Percentiles rank a stretch among this genome's conserved stretches.
These are phyloP conservation scores for Temnothorax ravouxi DNA, from an alignment of 2,888 invertebrate species.

Conservation along the genomic window DNA sequence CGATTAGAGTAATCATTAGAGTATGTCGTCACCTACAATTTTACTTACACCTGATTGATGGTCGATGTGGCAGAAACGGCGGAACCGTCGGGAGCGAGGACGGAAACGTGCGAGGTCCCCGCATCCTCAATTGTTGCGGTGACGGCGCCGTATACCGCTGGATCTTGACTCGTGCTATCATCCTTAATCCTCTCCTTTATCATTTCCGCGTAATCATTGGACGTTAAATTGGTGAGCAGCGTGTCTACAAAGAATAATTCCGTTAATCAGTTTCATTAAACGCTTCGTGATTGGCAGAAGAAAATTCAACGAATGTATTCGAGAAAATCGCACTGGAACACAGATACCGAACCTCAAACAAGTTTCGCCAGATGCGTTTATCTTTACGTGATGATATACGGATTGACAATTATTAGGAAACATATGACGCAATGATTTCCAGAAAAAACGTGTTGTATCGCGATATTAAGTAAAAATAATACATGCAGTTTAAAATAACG, in stretches of 20 bases:
- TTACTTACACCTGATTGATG: constrained; percentile 91
- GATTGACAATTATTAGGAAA: neutral
- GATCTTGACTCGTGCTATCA: constrained; percentile 89
- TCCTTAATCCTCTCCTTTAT: constrained; percentile 90
- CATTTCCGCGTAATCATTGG: constrained; percentile 88
- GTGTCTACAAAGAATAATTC: constrained; percentile 67
- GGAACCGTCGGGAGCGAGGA: constrained; percentile 94
- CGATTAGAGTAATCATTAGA: constrained; percentile 3
- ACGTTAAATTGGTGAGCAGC: constrained; percentile 88
- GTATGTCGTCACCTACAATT: neutral
- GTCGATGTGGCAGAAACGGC: constrained; percentile 97
- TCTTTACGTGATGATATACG: neutral
- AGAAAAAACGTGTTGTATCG: neutral
- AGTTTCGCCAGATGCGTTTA: neutral
- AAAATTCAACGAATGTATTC: neutral
- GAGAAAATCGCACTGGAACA: neutral
- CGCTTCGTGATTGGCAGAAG: neutral
- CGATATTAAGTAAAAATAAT: neutral
- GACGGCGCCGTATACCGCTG: constrained; percentile 90
- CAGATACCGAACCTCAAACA: neutral
- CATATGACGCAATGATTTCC: neutral
- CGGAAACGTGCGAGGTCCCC: constrained; percentile 96
- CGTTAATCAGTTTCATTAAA: neutral
- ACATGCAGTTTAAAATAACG: neutral
- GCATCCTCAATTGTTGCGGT: constrained; percentile 87